phyloP scores from a whole-genome alignment of 2,888 invertebrate genomes.

The Thymelicus sylvestris region DNA sequence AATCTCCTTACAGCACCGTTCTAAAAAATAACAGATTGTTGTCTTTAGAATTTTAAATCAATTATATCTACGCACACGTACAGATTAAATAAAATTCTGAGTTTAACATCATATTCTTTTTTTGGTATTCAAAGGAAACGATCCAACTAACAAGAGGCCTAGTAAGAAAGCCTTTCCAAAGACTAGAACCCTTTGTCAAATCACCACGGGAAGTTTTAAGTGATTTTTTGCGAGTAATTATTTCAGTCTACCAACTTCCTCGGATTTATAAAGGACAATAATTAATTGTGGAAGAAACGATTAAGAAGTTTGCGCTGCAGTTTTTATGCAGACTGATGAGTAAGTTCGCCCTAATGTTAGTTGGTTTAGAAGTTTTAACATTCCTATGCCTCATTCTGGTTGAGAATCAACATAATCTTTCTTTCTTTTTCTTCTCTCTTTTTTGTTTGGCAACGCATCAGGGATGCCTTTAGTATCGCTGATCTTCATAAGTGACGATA shows the following conservation, averaged over 20 bases:
- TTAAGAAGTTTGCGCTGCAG: conserved; percentile 37
- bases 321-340: conserved; percentile 21
- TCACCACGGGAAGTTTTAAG: conserved; percentile 40
- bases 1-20: too few relatives aligned
- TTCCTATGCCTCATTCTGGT: background rate
- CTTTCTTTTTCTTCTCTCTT: too few relatives aligned
- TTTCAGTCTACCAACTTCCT: conserved; percentile 48
- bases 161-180: conserved; percentile 14
- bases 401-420: background rate
- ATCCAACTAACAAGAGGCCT: background rate
- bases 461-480: too few relatives aligned
- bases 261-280: conserved; percentile 43
- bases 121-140: background rate
- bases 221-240: conserved; percentile 44
- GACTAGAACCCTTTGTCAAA: conserved; percentile 34
- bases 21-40: too few relatives aligned
- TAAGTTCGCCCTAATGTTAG: conserved; percentile 33
- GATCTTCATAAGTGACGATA: too few relatives aligned
- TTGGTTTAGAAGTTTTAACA: conserved; percentile 11
- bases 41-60: too few relatives aligned
- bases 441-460: too few relatives aligned
- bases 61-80: too few relatives aligned
- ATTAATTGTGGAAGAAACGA: conserved; percentile 41
- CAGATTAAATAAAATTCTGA: too few relatives aligned
- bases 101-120: too few relatives aligned